Conservation (phyloP, 2,797 vertebrate genomes). For the Hydrocynus forskahlii region DNA sequence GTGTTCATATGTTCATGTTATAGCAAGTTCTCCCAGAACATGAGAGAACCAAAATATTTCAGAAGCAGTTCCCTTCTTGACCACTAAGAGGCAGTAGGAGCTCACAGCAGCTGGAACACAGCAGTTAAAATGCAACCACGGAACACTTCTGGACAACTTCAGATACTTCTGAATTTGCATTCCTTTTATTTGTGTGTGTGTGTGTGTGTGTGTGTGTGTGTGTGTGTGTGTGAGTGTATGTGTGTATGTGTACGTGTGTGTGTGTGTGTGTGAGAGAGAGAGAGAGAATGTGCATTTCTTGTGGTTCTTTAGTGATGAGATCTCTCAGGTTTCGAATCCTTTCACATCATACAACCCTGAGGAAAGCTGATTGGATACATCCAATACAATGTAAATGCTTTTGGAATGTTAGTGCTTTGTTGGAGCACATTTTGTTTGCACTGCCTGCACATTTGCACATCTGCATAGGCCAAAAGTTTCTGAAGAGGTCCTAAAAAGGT, state of each 20-base stretch:
- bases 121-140: too few species aligned
- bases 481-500: too few species aligned
- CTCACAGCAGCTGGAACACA: constrained; percentile 7
- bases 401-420: constrained; percentile 40
- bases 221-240: constrained; percentile 13
- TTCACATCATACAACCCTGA: constrained; percentile 54
- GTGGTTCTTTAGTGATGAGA: constrained; percentile 54
- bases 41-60: too few species aligned
- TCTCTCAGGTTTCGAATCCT: constrained; percentile 61
- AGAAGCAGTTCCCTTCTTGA: neutral
- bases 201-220: constrained; percentile 5
- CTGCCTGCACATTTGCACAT: too few species aligned
- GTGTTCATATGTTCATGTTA: neutral
- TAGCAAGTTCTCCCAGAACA: neutral
- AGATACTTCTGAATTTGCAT: neutral
- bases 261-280: too few species aligned
- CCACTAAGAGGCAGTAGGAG: constrained; percentile 37
- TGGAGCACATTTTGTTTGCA: too few species aligned
- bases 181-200: neutral
- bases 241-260: neutral
- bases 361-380: constrained; percentile 32
- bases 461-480: too few species aligned
- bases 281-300: too few species aligned
- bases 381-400: constrained; percentile 10
- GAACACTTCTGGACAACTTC: neutral